Evolutionary conservation across 2,113 vertebrate species (phyloP).

Genomic region (Sula dactylatra): DNA sequence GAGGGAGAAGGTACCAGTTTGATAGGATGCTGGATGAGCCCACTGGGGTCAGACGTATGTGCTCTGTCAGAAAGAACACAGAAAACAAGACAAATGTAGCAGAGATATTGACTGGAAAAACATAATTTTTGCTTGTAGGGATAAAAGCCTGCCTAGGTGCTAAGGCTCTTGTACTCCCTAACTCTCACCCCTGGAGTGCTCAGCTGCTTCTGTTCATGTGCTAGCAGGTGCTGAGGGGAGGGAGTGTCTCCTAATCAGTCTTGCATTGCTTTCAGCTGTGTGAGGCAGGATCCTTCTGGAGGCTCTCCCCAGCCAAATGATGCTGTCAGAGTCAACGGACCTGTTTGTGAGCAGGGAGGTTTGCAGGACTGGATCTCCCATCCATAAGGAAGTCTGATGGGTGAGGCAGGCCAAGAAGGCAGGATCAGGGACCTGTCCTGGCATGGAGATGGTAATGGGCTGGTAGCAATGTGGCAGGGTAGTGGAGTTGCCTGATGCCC

Average conservation of each 20-base stretch:
- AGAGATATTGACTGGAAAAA: background rate
- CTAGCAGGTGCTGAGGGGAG: background rate
- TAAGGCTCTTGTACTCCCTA: background rate
- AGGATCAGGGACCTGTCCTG: background rate
- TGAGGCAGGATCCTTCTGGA: background rate
- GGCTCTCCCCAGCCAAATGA: accelerated
- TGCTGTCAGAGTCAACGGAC: background rate
- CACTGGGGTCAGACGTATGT: accelerated
- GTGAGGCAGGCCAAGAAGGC: background rate
- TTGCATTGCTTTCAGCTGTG: background rate
- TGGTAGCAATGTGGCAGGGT: background rate
- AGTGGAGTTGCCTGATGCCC: background rate
- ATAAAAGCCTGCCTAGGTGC: background rate
- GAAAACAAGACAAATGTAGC: background rate
- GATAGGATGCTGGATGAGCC: background rate
- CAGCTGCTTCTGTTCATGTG: background rate
- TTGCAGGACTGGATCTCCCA: background rate
- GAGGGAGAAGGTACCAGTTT: background rate
- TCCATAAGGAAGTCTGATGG: background rate
- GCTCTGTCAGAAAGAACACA: background rate
- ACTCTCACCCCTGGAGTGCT: accelerated
- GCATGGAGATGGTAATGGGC: background rate
- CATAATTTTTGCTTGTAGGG: background rate
- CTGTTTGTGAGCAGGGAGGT: background rate
- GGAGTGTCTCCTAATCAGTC: background rate